Conservation (phyloP, 2,888 invertebrate genomes). For the Nezara viridula region DNA sequence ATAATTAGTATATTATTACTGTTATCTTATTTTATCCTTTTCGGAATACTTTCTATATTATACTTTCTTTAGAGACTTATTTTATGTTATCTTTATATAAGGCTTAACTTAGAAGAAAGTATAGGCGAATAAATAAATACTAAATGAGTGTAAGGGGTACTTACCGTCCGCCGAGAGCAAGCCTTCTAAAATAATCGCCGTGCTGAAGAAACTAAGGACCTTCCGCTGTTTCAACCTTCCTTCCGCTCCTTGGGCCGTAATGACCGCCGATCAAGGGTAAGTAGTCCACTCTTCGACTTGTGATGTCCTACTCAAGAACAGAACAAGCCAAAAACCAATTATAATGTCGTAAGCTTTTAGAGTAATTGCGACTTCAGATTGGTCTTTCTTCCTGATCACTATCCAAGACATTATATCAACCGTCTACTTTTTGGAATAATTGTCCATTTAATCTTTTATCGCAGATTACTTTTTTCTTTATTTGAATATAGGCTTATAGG, state of each 20-base stretch:
- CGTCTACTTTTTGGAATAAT: not conserved
- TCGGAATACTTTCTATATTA: no score
- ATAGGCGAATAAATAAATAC: not conserved
- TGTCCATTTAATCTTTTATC: not conserved
- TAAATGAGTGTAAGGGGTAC: not conserved
- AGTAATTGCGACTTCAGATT: not conserved
- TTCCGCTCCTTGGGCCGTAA: not conserved
- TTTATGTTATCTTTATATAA: not conserved
- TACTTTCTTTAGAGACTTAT: no score
- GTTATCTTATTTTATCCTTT: no score
- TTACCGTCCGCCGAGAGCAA: not conserved
- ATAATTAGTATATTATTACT: no score
- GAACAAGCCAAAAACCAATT: slow-evolving; percentile 12
- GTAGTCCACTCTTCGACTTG: not conserved
- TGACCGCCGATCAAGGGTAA: slow-evolving; percentile 5
- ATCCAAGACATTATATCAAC: not conserved
- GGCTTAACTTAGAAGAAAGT: not conserved
- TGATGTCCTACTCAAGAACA: not conserved
- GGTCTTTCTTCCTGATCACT: not conserved
- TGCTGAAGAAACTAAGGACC: not conserved
- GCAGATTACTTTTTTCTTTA: not conserved
- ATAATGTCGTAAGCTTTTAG: not conserved
- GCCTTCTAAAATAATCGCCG: not conserved
- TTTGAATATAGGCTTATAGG: not conserved
- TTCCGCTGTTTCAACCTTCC: not conserved